These are phyloP conservation scores for Ceratothoa steindachneri DNA, from an alignment of 2,888 invertebrate genomes.

Conservation along the genomic window DNA sequence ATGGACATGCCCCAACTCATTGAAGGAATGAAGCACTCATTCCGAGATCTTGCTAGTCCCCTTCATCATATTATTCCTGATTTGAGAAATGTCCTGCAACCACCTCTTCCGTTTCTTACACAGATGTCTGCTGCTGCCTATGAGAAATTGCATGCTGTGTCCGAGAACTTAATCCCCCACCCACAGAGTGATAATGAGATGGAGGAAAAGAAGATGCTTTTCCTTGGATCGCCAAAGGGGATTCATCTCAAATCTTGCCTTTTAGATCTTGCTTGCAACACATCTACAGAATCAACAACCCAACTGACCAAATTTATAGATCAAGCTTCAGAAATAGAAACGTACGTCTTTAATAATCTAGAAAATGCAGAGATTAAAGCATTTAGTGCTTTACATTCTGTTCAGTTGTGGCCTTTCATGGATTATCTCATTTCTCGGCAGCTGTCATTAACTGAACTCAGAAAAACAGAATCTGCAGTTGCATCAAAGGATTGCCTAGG, in stretches of 20 bases:
- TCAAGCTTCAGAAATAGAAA: not conserved
- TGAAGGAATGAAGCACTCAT: conserved; percentile 18
- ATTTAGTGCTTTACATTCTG: not conserved
- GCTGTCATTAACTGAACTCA: not conserved
- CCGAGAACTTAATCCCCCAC: not conserved
- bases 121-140: not conserved
- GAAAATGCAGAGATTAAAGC: not conserved
- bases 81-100: conserved; percentile 7
- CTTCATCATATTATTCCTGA: conserved; percentile 28
- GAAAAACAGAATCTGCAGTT: not conserved
- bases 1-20: conserved; percentile 19
- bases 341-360: not conserved
- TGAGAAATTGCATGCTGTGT: not conserved
- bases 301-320: not conserved
- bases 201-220: not conserved
- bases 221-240: not conserved
- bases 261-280: not conserved
- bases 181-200: not conserved
- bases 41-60: conserved; percentile 27
- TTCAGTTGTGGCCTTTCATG: not conserved
- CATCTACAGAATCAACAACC: not conserved
- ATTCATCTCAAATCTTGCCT: not conserved
- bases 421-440: not conserved
- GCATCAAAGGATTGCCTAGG: not conserved
- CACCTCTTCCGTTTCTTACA: conserved; percentile 8